Percentiles rank a stretch among this genome's conserved stretches.
These are phyloP conservation scores for Chesias legatella DNA, from an alignment of 2,888 invertebrate genomes.

Conservation along the genomic window DNA sequence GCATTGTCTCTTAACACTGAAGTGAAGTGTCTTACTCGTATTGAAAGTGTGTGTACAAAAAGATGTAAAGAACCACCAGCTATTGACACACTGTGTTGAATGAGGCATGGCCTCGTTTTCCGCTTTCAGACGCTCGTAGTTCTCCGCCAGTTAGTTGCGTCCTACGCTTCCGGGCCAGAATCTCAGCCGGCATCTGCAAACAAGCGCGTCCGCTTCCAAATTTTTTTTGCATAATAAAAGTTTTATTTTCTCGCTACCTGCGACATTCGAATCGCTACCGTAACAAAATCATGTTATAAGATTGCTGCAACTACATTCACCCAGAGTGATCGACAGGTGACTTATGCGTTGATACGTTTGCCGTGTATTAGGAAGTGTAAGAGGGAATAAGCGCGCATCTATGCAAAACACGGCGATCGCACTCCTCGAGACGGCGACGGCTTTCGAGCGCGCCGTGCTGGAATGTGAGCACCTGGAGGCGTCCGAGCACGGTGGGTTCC, in stretches of 20 bases:
- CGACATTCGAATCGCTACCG: constrained; percentile 22
- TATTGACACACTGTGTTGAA: constrained; percentile 67
- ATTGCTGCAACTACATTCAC: constrained; percentile 37
- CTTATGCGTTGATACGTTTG: constrained; percentile 43
- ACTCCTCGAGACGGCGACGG: constrained; percentile 70
- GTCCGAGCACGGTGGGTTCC: constrained; percentile 71
- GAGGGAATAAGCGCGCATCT: constrained; percentile 57
- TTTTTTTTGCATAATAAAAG: background rate
- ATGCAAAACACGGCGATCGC: constrained; percentile 78
- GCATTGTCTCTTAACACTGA: too few relatives aligned
- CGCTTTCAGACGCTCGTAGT: constrained; percentile 53
- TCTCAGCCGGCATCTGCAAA: constrained; percentile 34
- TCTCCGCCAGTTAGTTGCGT: constrained; percentile 45
- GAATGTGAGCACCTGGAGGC: constrained; percentile 73
- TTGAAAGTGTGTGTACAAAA: constrained; percentile 36
- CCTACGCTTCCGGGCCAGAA: constrained; percentile 38
- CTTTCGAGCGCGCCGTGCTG: constrained; percentile 69
- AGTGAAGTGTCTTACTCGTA: constrained; percentile 44
- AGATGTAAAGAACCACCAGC: constrained; percentile 60
- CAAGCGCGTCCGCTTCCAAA: constrained; percentile 22
- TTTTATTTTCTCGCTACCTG: constrained; percentile 14
- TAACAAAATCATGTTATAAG: constrained; percentile 58
- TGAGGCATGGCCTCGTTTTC: constrained; percentile 63
- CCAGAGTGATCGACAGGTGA: constrained; percentile 32
- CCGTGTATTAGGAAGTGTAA: constrained; percentile 39